Evolutionary conservation across 2,797 vertebrate species (phyloP).

Genomic region (Phalanger gymnotis): DNA sequence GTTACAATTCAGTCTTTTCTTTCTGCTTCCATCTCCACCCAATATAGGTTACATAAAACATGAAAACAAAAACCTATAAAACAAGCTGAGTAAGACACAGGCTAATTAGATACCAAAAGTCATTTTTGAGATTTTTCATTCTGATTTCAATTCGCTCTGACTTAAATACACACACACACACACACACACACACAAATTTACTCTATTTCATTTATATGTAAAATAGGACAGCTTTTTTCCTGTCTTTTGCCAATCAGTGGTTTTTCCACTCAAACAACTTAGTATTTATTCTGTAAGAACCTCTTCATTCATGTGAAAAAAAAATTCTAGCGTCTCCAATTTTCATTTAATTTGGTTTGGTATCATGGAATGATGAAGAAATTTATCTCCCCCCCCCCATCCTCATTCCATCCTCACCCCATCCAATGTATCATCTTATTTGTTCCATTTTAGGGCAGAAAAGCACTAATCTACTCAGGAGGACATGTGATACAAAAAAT

Average conservation of each 20-base stretch:
- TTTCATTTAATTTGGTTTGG: slow-evolving; percentile 83
- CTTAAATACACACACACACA: slow-evolving; percentile 40
- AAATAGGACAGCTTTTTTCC: slow-evolving; percentile 76
- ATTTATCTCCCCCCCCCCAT: slow-evolving; percentile 35
- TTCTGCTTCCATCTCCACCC: neutral
- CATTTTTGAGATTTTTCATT: slow-evolving; percentile 45
- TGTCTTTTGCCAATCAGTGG: slow-evolving; percentile 76
- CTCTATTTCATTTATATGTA: slow-evolving; percentile 81
- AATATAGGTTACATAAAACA: neutral
- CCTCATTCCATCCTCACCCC: slow-evolving; percentile 46
- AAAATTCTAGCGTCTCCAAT: slow-evolving; percentile 79
- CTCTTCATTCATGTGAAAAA: slow-evolving; percentile 81
- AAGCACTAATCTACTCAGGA: slow-evolving; percentile 64
- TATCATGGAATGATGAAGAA: slow-evolving; percentile 76
- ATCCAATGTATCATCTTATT: slow-evolving; percentile 78
- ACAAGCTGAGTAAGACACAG: slow-evolving; percentile 35
- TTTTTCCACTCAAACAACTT: slow-evolving; percentile 79
- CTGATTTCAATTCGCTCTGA: slow-evolving; percentile 62
- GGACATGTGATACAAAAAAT: slow-evolving; percentile 62
- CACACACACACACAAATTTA: slow-evolving; percentile 3
- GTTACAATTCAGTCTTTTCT: slow-evolving; percentile 11
- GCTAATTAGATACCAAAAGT: slow-evolving; percentile 61
- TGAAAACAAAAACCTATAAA: neutral
- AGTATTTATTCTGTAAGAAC: slow-evolving; percentile 81
- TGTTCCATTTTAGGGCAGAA: slow-evolving; percentile 74